Percentiles rank a stretch among this genome's conserved stretches.
Evolutionary conservation across 1,140 invertebrate genomes (phyloP).

Genomic region (Ceratitis capitata): DNA sequence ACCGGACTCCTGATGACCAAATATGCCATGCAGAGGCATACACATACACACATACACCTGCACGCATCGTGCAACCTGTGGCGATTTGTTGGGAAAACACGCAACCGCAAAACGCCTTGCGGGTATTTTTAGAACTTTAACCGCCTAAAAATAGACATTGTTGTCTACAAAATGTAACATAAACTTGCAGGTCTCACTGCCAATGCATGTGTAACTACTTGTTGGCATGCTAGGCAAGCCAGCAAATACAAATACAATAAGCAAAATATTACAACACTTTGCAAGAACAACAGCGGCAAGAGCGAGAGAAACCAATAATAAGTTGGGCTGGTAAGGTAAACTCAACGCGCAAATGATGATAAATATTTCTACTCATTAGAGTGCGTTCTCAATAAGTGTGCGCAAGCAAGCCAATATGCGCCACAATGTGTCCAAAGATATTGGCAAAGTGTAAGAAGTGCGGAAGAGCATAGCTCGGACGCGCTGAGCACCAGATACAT

Average conservation of each 20-base stretch:
- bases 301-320: not conserved
- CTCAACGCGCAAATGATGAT: slow-evolving; percentile 33
- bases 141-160: slow-evolving; percentile 31
- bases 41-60: not conserved
- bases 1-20: not conserved
- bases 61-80: not conserved
- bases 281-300: not conserved
- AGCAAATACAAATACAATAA: not conserved
- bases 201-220: not conserved
- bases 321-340: not conserved
- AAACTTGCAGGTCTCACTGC: slow-evolving; percentile 29
- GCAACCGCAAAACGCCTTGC: slow-evolving; percentile 12
- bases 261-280: no score
- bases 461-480: no score
- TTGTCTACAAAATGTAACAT: slow-evolving; percentile 29
- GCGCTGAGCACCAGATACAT: no score
- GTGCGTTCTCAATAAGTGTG: slow-evolving; percentile 14
- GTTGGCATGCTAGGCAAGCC: not conserved
- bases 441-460: not conserved
- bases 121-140: slow-evolving; percentile 28
- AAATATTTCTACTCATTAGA: slow-evolving; percentile 36
- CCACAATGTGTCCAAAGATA: no score
- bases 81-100: slow-evolving; percentile 20
- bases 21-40: not conserved
- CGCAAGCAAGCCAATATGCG: not conserved